Evolutionary conservation across 2,797 vertebrate genomes (phyloP).

Genomic region (Aplochiton taeniatus): DNA sequence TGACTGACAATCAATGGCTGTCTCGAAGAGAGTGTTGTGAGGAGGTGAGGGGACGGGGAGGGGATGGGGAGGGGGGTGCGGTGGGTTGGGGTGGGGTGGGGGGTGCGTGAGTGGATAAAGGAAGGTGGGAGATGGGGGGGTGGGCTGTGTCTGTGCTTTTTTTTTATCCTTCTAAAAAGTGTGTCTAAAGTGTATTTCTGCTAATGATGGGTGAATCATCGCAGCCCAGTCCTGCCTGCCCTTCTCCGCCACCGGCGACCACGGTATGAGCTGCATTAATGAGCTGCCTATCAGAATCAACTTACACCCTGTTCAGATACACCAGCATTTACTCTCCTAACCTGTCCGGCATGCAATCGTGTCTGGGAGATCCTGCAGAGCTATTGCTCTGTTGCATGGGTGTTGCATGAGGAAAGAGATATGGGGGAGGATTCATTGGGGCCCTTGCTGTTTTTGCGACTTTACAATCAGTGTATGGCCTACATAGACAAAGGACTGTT

Average conservation of each 20-base stretch:
- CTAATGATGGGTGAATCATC: slow-evolving; percentile 59
- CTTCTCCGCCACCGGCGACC: background rate
- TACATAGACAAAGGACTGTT: no score
- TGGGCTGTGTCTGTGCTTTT: slow-evolving; percentile 35
- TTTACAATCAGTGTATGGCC: no score
- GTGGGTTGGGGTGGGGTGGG: no score
- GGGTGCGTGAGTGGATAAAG: no score
- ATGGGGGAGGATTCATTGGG: background rate
- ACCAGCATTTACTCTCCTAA: slow-evolving; percentile 53
- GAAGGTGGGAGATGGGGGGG: slow-evolving; percentile 25
- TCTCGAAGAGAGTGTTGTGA: background rate
- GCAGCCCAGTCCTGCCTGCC: background rate
- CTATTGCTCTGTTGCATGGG: slow-evolving; percentile 18
- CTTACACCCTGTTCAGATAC: slow-evolving; percentile 40
- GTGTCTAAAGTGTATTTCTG: slow-evolving; percentile 52
- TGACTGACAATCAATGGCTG: slow-evolving; percentile 7
- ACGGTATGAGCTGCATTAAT: slow-evolving; percentile 5
- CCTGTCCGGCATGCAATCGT: slow-evolving; percentile 27
- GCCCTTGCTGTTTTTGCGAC: no score
- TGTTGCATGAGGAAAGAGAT: background rate
- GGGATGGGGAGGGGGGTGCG: no score
- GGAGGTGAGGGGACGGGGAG: slow-evolving; percentile 19
- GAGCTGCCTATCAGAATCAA: slow-evolving; percentile 53
- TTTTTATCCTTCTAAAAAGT: no score
- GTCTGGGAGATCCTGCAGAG: slow-evolving; percentile 41